Conservation (phyloP, 1,140 invertebrate species). For the Akabosia matsudoensis region DNA sequence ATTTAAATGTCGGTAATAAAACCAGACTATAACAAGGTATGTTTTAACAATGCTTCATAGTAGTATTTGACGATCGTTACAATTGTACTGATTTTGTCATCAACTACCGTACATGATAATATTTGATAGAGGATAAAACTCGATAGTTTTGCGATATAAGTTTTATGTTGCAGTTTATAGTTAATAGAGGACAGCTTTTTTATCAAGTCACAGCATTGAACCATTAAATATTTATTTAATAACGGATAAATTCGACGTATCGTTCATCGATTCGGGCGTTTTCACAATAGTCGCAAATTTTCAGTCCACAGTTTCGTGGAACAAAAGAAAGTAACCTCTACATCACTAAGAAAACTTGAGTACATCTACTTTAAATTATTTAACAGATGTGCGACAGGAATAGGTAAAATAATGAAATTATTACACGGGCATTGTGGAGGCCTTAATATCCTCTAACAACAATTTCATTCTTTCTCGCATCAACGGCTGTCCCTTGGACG, state of each 20-base stretch:
- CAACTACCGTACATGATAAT: too few relatives aligned
- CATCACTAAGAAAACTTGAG: neutral
- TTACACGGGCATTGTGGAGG: neutral
- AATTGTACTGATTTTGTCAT: too few relatives aligned
- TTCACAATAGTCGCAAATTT: neutral
- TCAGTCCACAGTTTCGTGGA: neutral
- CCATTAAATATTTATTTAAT: neutral
- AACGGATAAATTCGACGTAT: too few relatives aligned
- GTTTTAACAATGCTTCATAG: too few relatives aligned
- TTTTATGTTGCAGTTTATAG: neutral
- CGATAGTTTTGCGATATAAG: neutral
- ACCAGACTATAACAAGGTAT: too few relatives aligned
- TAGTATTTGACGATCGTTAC: too few relatives aligned
- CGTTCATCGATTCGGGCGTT: too few relatives aligned
- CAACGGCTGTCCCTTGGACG: constrained; percentile 70
- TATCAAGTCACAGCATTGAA: neutral
- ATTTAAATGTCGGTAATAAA: too few relatives aligned
- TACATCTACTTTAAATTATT: neutral
- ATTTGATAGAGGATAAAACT: neutral
- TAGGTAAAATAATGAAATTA: neutral
- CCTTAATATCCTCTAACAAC: constrained; percentile 64
- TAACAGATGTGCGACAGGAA: neutral
- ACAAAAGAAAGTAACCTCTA: neutral
- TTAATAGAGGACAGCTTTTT: neutral
- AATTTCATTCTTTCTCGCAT: constrained; percentile 71